Evolutionary conservation across 2,888 invertebrate species (phyloP).

Genomic region (Gymnosoma rotundatum): DNA sequence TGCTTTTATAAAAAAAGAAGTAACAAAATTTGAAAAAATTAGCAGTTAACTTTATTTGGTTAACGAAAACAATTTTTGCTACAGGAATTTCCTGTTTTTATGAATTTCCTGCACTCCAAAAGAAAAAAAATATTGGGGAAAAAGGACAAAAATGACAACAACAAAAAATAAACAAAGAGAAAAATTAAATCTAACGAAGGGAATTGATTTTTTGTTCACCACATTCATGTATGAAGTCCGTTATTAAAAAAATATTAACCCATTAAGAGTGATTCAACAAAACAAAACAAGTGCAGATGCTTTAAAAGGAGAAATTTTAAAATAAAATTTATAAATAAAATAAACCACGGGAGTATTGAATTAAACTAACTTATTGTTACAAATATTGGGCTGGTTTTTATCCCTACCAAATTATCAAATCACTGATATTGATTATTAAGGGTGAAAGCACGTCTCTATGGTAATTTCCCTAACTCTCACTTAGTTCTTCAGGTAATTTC

Average conservation of each 20-base stretch:
- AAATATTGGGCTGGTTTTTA: no score
- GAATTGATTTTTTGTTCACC: constrained; percentile 43
- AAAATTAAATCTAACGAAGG: constrained; percentile 28
- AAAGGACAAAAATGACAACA: not conserved
- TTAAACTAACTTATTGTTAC: no score
- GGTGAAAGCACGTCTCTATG: no score
- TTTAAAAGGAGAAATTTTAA: no score
- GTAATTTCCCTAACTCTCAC: no score
- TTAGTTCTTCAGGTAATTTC: no score
- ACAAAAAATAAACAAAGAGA: constrained; percentile 18
- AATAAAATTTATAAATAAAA: no score
- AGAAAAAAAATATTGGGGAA: not conserved
- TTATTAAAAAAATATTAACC: constrained; percentile 23
- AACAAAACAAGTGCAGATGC: not conserved
- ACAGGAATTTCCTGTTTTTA: constrained; percentile 61
- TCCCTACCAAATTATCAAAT: no score
- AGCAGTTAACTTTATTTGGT: constrained; percentile 34
- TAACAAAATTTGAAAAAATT: not conserved
- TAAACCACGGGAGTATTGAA: no score
- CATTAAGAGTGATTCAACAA: not conserved
- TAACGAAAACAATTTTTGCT: constrained; percentile 44
- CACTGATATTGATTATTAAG: no score
- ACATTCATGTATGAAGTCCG: constrained; percentile 1
- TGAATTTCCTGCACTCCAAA: constrained; percentile 58
- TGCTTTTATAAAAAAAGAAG: not conserved